These are phyloP conservation scores for Hemitrygon akajei DNA, from an alignment of 2,797 vertebrate species.

Conservation along the genomic window DNA sequence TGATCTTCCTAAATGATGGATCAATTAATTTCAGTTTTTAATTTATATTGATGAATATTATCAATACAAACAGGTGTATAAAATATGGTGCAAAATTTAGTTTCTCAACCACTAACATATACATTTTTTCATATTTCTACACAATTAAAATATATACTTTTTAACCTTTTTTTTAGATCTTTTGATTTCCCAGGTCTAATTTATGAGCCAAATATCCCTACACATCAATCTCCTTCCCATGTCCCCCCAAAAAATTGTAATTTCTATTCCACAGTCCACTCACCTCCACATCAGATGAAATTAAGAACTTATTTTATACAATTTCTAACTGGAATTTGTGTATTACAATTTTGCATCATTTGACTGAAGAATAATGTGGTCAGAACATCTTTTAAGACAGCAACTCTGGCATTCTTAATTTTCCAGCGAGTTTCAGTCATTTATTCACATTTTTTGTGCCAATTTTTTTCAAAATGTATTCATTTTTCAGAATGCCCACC, in stretches of 20 bases:
- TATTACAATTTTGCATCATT: background rate
- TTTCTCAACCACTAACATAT: background rate
- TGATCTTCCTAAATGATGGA: background rate
- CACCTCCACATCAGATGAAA: background rate
- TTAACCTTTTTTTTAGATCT: background rate
- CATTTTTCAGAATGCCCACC: too few species aligned
- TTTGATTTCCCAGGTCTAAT: background rate
- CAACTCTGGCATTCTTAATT: background rate
- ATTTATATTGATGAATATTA: background rate
- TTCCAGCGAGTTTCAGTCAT: background rate
- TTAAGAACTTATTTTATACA: background rate
- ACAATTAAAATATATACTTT: background rate
- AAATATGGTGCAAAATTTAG: background rate
- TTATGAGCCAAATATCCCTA: background rate
- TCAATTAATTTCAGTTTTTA: background rate
- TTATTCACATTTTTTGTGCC: background rate
- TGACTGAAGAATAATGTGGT: background rate
- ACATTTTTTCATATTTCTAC: background rate
- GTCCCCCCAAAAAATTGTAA: background rate
- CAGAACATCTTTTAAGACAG: background rate
- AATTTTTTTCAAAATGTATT: too few species aligned
- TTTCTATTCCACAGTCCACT: background rate
- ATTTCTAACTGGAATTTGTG: background rate
- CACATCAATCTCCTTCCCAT: background rate
- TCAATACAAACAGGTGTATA: background rate